Percentiles rank a stretch among this genome's conserved stretches.
These are phyloP conservation scores for Phengaris alcon DNA, from an alignment of 2,888 invertebrate genomes.

Conservation along the genomic window DNA sequence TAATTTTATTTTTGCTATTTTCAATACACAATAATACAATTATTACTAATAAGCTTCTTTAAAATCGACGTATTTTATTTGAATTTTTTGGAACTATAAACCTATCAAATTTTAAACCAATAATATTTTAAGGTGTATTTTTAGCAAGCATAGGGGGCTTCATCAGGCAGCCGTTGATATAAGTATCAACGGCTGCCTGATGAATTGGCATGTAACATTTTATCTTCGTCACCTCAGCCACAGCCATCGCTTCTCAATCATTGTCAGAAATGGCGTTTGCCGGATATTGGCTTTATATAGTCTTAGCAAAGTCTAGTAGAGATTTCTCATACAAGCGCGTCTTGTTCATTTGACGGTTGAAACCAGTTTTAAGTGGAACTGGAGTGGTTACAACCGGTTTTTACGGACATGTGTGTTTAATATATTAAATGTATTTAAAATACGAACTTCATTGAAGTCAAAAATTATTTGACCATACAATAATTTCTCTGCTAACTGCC, in stretches of 20 bases:
- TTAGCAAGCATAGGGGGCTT: background rate
- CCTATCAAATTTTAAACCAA: background rate
- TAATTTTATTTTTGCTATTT: too few relatives aligned
- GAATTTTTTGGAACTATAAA: too few relatives aligned
- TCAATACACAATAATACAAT: too few relatives aligned
- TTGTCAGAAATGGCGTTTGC: background rate
- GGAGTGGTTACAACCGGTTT: background rate
- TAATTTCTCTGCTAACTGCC: too few relatives aligned
- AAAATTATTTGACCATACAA: too few relatives aligned
- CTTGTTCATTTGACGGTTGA: background rate
- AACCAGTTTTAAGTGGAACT: background rate
- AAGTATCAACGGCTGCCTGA: background rate
- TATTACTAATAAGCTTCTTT: too few relatives aligned
- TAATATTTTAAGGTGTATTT: background rate
- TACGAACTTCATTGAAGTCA: too few relatives aligned
- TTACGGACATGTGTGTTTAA: background rate
- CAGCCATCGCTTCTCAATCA: background rate
- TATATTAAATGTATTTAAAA: background rate
- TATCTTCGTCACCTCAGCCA: conserved; percentile 18
- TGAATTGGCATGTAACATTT: conserved; percentile 21
- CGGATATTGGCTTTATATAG: conserved; percentile 3
- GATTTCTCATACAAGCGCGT: background rate
- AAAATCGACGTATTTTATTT: too few relatives aligned
- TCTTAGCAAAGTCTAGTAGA: background rate
- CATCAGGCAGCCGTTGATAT: too few relatives aligned